These are phyloP conservation scores for Leistus spinibarbis DNA, from an alignment of 2,888 invertebrate genomes.

Conservation along the genomic window DNA sequence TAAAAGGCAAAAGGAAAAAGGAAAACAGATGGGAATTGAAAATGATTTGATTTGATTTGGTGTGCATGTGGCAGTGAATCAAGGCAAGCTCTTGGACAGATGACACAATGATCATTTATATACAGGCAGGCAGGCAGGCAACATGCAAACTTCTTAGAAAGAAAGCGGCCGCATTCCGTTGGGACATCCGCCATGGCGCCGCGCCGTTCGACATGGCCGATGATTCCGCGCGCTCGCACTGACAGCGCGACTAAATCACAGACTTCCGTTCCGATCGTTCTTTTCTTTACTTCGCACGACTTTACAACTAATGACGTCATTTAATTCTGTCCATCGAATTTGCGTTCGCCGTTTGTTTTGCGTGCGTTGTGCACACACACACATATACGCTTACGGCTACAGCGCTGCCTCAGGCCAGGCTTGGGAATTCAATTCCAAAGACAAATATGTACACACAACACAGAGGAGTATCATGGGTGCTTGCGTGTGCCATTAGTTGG, in stretches of 20 bases:
- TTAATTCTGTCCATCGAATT: slow-evolving; percentile 32
- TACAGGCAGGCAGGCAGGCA: too few species aligned
- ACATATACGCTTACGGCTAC: not conserved
- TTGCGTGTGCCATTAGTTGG: slow-evolving; percentile 2
- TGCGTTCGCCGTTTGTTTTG: slow-evolving; percentile 15
- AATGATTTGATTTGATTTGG: too few species aligned
- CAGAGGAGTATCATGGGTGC: not conserved
- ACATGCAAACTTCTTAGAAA: slow-evolving; percentile 41
- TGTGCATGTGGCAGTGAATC: too few species aligned
- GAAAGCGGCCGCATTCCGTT: slow-evolving; percentile 21
- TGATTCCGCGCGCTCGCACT: not conserved
- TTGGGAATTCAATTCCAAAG: slow-evolving; percentile 26
- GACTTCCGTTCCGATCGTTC: slow-evolving; percentile 6
- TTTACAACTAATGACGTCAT: slow-evolving; percentile 28
- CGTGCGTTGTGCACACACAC: slow-evolving; percentile 3
- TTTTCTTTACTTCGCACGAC: slow-evolving; percentile 18
- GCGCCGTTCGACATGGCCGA: not conserved
- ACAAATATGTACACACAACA: slow-evolving; percentile 26
- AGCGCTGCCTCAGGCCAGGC: too few species aligned
- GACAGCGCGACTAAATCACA: not conserved
- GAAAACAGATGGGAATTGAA: too few species aligned
- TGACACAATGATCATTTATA: too few species aligned
- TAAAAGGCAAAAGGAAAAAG: too few species aligned
- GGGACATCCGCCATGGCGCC: not conserved
- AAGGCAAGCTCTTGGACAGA: too few species aligned